Base-by-base conservation (phyloP, 2,113 vertebrate genomes). In the Triplophysa dalaica region DNA sequence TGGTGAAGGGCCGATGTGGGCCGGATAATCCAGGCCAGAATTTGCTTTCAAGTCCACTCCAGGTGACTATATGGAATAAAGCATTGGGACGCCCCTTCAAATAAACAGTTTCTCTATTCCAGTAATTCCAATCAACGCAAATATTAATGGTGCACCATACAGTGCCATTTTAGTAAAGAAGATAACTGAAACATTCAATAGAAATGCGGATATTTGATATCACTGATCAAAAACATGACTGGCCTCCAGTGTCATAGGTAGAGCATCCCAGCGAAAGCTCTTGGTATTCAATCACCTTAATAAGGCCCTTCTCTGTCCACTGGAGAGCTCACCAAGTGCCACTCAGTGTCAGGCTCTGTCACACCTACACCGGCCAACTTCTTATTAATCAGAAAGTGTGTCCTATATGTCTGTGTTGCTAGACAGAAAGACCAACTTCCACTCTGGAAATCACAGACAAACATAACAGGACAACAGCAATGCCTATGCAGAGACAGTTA, bases 281-380 rank as follows among this genome's bases (percentile, higher is more conserved):
- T 65, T 73, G 68, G 74, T 84, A 84, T 81, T 84, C 78, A 81
- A 45, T 73, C 24, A 7, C 41, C 56, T 80, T 83, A 83, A 77
- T 84, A 75, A 79, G 75, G 45, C 70, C 65, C 68, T 82, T n/a
- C 21, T 78, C 56, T 29, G 65, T 69, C 58, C 68, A 48, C 22
- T 17, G 64, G 38, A 79, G 52, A 83, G 62, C 73, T 62, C 22
- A 16, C 61, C 50, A 58, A 41, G 73, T 77, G 52, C 38, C 74
- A 72, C 61, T 70, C 78, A 75, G 6, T 65, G 45, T 65, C n/a
- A 6, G 43, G 61, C 45, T 72, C 58, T 73, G 74, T 83, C 75
- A 77, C 68, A 77, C 26, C 33, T 50, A 80, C 24, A 72, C 17
- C 43, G 67, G 67, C 64, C 67, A 73, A 67, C 33, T 43, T 82